Evolutionary conservation across 2,888 invertebrate genomes (phyloP).

Genomic region (Morpho achilles): DNA sequence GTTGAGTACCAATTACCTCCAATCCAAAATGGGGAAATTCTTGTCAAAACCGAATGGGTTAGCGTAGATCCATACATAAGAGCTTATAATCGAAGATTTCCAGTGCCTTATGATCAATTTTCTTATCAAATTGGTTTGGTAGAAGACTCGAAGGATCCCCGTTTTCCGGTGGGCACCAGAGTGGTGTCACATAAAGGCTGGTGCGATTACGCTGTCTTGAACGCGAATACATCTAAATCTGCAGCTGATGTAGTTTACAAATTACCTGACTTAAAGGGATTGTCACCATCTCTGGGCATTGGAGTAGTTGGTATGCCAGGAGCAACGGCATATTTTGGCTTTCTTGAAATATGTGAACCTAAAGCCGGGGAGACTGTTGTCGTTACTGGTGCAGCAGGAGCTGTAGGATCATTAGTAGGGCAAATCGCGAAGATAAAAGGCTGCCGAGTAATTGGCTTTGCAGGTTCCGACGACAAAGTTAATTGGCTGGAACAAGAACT

Average conservation of each 20-base stretch:
- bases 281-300: conserved; percentile 75
- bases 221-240: conserved; percentile 23
- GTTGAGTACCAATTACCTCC: conserved; percentile 80
- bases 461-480: conserved; percentile 85
- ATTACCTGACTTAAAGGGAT: conserved; percentile 74
- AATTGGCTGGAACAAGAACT: conserved; percentile 82
- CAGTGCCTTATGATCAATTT: conserved; percentile 46
- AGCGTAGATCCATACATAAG: conserved; percentile 49
- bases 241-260: conserved; percentile 37
- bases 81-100: conserved; percentile 30
- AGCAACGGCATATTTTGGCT: conserved; percentile 85
- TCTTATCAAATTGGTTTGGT: conserved; percentile 57
- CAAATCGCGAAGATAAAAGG: conserved; percentile 87
- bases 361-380: conserved; percentile 85
- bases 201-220: conserved; percentile 72
- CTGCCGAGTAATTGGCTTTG: conserved; percentile 82
- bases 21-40: conserved; percentile 75
- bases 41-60: conserved; percentile 45
- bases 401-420: conserved; percentile 86
- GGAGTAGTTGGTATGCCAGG: conserved; percentile 85
- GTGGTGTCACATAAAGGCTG: conserved; percentile 82
- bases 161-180: conserved; percentile 79
- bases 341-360: conserved; percentile 83
- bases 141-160: conserved; percentile 78
- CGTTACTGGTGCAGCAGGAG: conserved; percentile 86